A percentile compares a stretch with the other conserved stretches of the same genome.
phyloP scores from a whole-genome alignment of 2,888 invertebrate genomes.

The Eupithecia insigniata region DNA sequence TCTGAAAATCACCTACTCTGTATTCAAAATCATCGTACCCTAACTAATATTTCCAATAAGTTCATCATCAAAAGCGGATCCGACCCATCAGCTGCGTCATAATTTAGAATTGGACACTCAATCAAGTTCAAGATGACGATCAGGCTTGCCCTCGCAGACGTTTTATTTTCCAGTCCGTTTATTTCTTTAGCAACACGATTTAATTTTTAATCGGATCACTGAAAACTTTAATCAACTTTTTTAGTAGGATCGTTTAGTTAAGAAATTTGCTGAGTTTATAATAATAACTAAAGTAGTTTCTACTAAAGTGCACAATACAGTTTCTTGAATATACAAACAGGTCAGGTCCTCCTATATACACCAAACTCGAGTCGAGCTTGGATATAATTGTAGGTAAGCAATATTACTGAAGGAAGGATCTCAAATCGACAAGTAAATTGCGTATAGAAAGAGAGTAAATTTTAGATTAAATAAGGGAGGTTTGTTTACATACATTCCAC shows the following conservation, averaged over 20 bases:
- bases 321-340: neutral
- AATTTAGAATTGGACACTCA: slow-evolving; percentile 81
- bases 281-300: neutral
- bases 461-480: no score
- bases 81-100: slow-evolving; percentile 54
- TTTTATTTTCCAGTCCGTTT: slow-evolving; percentile 75
- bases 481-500: no score
- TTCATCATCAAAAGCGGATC: neutral
- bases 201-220: slow-evolving; percentile 73
- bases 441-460: no score
- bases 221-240: slow-evolving; percentile 54
- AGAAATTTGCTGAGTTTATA: neutral
- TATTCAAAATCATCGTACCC: slow-evolving; percentile 1
- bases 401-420: no score
- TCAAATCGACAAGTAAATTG: no score
- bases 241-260: slow-evolving; percentile 10
- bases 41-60: neutral
- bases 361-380: no score
- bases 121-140: slow-evolving; percentile 74
- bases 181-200: slow-evolving; percentile 70
- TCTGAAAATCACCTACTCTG: neutral
- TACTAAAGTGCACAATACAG: neutral
- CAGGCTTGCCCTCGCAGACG: slow-evolving; percentile 68
- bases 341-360: no score
- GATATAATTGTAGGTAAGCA: no score